Base-by-base conservation (phyloP, 1,140 invertebrate species). In the Drosophila sucinea region DNA sequence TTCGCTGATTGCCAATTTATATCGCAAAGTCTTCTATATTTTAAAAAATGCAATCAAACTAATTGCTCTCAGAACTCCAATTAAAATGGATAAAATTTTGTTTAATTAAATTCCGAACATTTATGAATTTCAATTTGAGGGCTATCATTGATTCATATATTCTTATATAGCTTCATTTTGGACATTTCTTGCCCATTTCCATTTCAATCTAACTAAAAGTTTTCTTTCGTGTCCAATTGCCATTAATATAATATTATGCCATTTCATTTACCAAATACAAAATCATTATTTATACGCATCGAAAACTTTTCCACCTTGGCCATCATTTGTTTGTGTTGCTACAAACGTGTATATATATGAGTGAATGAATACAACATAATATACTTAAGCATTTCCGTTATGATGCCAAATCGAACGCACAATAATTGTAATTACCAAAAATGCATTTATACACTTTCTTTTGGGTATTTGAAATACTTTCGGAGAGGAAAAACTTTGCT, bases 161-260 rank as follows among this genome's bases (percentile, higher is more conserved):
- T 17, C 17, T 17, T 17, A 17, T 17, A 17, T 17, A 17, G 17
- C 17, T 17, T 17, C 8, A 25, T 27, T 51, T 51, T 51, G 44
- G 25, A 10, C 10, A 51, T 47, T 47, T 47, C n/a, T 25, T 51
- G 54, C 27, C 25, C 17, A 38, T 23, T 27, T 23, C 35, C n/a
- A 54, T 87, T 82, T 87, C 67, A 87, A 86, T 86, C 77, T 56
- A 55, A 57, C 83, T 87, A 86, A 86, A 79, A 87, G 83, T 87
- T 77, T 86, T 58, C 54, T 25, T 58, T 32, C 82, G 82, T 86
- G 82, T 63, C 69, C 47, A 66, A 73, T 73, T 77, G 76, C 75
- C 72, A 86, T 86, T 79, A 82, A 69, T 73, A 68, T 70, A 70
- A 87, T 66, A 82, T 76, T 75, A 51, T 77, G 72, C 64, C 83